These are phyloP conservation scores for Chloroceryle aenea DNA, from an alignment of 2,113 vertebrate species.

Conservation along the genomic window DNA sequence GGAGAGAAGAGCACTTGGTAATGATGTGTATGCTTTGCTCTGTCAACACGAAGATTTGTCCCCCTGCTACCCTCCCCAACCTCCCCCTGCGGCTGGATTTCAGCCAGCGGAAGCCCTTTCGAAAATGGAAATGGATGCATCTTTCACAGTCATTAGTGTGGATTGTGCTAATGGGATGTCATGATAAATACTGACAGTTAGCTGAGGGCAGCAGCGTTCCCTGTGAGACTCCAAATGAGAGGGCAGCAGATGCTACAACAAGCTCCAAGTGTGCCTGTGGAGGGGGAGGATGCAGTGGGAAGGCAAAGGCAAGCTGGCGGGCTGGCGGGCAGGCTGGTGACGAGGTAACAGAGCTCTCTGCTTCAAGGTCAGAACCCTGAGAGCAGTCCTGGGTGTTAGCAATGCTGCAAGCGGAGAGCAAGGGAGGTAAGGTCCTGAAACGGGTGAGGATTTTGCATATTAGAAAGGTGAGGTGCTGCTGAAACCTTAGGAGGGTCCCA, in stretches of 20 bases:
- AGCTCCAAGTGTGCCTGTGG: not conserved
- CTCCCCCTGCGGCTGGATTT: slow-evolving; percentile 3
- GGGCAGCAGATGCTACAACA: slow-evolving; percentile 49
- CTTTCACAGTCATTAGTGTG: slow-evolving; percentile 47
- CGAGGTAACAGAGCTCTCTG: not conserved
- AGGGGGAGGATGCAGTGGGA: not conserved
- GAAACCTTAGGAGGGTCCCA: not conserved
- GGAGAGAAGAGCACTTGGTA: not conserved
- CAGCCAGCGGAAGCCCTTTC: slow-evolving; percentile 46
- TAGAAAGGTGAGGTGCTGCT: not conserved
- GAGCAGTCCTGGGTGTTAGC: not conserved
- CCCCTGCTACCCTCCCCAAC: not conserved
- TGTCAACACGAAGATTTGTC: slow-evolving; percentile 4
- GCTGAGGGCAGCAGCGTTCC: slow-evolving; percentile 43
- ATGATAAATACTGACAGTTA: slow-evolving; percentile 55
- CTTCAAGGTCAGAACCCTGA: slow-evolving; percentile 24
- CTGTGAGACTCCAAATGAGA: slow-evolving; percentile 11
- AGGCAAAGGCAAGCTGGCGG: not conserved
- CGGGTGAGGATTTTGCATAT: not conserved
- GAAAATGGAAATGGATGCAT: slow-evolving; percentile 44
- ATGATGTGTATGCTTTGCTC: not conserved
- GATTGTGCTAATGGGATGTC: slow-evolving; percentile 58
- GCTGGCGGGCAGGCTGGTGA: not conserved
- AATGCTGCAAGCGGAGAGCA: accelerated
- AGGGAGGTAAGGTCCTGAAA: not conserved